Conservation (phyloP, 2,797 vertebrate genomes). For the Leptodactylus fallax region DNA sequence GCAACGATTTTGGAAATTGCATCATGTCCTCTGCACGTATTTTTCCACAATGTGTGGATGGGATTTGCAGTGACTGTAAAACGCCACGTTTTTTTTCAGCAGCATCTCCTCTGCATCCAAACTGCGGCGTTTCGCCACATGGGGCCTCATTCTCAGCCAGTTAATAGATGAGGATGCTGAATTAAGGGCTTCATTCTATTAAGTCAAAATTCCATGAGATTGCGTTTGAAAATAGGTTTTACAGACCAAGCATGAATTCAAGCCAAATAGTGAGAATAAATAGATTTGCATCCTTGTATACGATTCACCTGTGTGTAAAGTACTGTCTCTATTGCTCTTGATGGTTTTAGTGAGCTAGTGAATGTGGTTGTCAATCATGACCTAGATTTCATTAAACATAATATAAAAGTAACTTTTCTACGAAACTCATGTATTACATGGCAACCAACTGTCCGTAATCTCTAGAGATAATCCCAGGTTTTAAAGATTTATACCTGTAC, state of each 20-base stretch:
- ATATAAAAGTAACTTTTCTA: neutral
- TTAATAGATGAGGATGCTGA: neutral
- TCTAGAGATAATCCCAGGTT: conserved; percentile 11
- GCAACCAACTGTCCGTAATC: conserved; percentile 9
- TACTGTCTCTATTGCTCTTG: neutral
- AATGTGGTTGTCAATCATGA: neutral
- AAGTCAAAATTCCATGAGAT: no score
- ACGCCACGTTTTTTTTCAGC: no score
- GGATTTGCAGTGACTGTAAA: no score
- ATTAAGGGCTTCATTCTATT: neutral
- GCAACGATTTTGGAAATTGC: no score
- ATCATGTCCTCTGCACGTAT: no score
- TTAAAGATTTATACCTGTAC: conserved; percentile 1
- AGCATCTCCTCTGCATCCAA: no score
- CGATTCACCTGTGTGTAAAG: neutral
- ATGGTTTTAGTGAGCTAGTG: neutral
- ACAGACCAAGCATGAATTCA: no score
- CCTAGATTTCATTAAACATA: neutral
- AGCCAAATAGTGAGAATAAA: neutral
- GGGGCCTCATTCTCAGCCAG: no score
- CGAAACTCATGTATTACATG: neutral
- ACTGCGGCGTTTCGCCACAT: no score
- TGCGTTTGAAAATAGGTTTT: no score
- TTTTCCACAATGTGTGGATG: no score
- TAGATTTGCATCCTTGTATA: neutral